phyloP scores from a whole-genome alignment of 2,888 invertebrate genomes.

The Brenthis daphne region DNA sequence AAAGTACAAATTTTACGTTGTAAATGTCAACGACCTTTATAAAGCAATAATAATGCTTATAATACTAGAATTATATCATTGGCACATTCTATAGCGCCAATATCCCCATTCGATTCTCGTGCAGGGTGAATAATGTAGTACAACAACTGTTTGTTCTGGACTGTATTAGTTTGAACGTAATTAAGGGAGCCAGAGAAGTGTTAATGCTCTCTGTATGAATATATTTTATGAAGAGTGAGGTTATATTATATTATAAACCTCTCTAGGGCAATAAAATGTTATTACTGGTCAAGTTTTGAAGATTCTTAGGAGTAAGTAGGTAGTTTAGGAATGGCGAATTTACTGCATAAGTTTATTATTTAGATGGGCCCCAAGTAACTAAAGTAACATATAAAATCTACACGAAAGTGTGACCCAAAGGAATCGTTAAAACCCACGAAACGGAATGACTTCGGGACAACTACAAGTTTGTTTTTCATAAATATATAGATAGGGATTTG shows the following conservation, averaged over 20 bases:
- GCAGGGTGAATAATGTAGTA: too few relatives aligned
- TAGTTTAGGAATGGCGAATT: slow-evolving; percentile 33
- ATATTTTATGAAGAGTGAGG: not conserved
- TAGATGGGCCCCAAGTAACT: slow-evolving; percentile 37
- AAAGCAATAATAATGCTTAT: too few relatives aligned
- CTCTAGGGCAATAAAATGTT: slow-evolving; percentile 31
- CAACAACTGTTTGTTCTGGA: too few relatives aligned
- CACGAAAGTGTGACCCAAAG: slow-evolving; percentile 60
- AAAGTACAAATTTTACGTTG: too few relatives aligned
- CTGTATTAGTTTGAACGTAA: too few relatives aligned
- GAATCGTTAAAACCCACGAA: slow-evolving; percentile 52
- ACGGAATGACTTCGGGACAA: slow-evolving; percentile 52
- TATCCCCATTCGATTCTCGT: too few relatives aligned
- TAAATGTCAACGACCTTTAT: too few relatives aligned
- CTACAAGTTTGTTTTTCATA: slow-evolving; percentile 34
- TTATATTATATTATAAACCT: not conserved
- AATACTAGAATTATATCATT: too few relatives aligned
- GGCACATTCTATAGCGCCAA: too few relatives aligned
- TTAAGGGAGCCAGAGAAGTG: not conserved
- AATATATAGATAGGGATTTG: slow-evolving; percentile 16
- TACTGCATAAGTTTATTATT: slow-evolving; percentile 38
- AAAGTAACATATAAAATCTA: slow-evolving; percentile 42
- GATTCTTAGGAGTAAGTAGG: slow-evolving; percentile 17
- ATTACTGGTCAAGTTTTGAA: slow-evolving; percentile 13
- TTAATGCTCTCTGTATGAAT: not conserved